phyloP scores from a whole-genome alignment of 2,797 vertebrate species.

The Holocentrus rufus region DNA sequence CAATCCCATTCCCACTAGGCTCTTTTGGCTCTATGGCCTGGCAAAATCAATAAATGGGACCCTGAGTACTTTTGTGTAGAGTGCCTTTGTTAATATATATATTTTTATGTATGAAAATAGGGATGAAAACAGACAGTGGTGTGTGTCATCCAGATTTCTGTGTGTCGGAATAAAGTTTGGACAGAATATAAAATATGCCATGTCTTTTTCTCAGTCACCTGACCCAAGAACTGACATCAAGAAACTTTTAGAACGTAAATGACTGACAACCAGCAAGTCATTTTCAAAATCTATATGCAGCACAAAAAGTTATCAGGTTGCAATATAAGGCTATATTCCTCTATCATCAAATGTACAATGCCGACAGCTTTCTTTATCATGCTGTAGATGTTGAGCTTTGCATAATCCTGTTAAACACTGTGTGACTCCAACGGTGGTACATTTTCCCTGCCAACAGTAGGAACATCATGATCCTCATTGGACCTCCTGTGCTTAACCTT shows the following conservation, averaged over 20 bases:
- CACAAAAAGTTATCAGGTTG: constrained; percentile 45
- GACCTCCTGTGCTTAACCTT: constrained; percentile 23
- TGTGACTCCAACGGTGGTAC: not conserved
- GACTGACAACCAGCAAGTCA: too few species aligned
- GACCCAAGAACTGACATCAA: too few species aligned
- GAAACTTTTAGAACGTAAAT: too few species aligned
- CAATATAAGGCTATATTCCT: not conserved
- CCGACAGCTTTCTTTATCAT: constrained; percentile 45
- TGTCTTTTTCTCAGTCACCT: constrained; percentile 6
- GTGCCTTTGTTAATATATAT: constrained; percentile 72
- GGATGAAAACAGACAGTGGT: constrained; percentile 51
- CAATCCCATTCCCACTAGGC: constrained; percentile 6
- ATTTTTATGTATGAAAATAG: constrained; percentile 75
- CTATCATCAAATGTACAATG: constrained; percentile 47
- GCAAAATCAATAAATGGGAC: constrained; percentile 22
- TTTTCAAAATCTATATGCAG: too few species aligned
- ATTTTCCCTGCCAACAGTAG: not conserved
- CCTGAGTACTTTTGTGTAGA: constrained; percentile 73
- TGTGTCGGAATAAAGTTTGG: constrained; percentile 79
- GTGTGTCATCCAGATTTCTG: constrained; percentile 63
- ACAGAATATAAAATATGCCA: constrained; percentile 39
- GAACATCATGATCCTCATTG: constrained; percentile 26
- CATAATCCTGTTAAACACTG: not conserved
- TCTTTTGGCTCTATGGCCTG: constrained; percentile 42
- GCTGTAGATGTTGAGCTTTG: constrained; percentile 29